Evolutionary conservation across 2,888 invertebrate species (phyloP).

Genomic region (Phytoseiulus persimilis): DNA sequence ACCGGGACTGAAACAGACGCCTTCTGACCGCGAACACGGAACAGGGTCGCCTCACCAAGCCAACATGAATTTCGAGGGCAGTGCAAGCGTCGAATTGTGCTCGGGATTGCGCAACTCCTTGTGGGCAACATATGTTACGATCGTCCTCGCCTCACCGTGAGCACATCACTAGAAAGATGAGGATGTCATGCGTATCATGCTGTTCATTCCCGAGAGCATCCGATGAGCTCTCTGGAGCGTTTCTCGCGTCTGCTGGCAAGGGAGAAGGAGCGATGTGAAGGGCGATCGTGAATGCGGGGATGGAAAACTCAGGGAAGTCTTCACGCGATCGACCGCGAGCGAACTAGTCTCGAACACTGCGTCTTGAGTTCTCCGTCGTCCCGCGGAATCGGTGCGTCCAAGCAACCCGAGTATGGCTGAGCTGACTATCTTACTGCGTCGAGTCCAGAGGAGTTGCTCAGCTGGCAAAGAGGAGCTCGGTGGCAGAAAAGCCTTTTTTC

Average conservation of each 20-base stretch:
- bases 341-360: not conserved
- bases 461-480: not conserved
- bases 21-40: not conserved
- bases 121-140: no score
- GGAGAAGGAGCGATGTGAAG: no score
- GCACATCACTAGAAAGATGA: no score
- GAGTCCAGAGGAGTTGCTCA: not conserved
- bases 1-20: not conserved
- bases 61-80: not conserved
- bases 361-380: not conserved
- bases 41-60: not conserved
- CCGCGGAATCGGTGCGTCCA: not conserved
- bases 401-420: not conserved
- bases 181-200: no score
- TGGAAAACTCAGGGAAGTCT: no score
- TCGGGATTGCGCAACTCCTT: no score
- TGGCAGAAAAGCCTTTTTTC: not conserved
- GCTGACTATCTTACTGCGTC: not conserved
- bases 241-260: no score
- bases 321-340: not conserved
- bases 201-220: no score
- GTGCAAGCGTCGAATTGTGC: no score
- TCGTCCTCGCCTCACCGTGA: no score
- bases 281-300: no score
- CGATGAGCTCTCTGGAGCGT: no score